Percentiles rank a stretch among this genome's conserved stretches.
Conservation (phyloP, 35 echinoderm and acorn worm species). For the Lytechinus pictus region DNA sequence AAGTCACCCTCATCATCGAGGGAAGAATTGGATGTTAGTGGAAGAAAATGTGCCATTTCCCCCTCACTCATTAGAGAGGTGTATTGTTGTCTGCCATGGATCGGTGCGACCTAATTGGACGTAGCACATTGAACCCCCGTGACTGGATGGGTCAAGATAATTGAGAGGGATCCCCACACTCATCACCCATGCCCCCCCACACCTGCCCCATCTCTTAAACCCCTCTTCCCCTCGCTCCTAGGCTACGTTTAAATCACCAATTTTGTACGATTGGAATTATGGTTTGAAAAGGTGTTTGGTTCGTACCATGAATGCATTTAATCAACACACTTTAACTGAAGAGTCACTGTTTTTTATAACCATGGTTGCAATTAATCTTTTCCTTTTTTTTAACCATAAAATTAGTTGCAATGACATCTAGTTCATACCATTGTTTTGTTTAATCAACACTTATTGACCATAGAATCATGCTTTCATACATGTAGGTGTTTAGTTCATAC, state of each 20-base stretch:
- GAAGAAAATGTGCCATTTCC: constrained; percentile 4
- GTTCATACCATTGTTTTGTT: no score
- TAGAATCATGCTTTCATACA: no score
- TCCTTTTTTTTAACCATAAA: no score
- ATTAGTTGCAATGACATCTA: no score
- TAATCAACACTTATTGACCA: no score
- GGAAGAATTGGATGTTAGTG: background rate
- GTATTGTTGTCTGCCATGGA: background rate
- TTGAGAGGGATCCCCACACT: constrained; percentile 11
- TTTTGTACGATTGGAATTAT: no score
- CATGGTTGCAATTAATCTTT: no score
- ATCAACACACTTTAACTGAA: no score
- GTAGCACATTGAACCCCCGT: constrained; percentile 38
- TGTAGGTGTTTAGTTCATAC: no score
- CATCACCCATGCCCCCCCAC: background rate
- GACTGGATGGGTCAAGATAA: constrained; percentile 29
- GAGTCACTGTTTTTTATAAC: no score
- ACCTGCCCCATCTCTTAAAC: constrained; percentile 27
- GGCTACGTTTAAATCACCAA: background rate
- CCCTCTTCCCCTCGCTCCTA: background rate
- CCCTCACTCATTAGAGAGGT: background rate
- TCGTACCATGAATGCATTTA: no score
- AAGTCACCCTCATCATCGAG: background rate
- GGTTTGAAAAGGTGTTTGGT: no score
- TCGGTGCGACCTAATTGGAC: background rate